Conservation (phyloP, 2,113 vertebrate genomes). For the Talpa occidentalis region DNA sequence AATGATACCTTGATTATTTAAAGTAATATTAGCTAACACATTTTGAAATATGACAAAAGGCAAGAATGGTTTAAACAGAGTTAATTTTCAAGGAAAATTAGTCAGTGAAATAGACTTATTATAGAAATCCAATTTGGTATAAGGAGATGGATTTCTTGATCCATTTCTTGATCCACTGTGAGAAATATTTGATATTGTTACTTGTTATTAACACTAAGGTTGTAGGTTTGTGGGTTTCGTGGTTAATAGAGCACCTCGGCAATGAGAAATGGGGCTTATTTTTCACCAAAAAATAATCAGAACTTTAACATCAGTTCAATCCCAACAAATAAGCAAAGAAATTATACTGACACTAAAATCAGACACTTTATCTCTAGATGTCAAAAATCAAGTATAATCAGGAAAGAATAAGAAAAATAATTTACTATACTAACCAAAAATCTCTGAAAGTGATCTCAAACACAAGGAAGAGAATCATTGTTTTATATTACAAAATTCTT, state of each 20-base stretch:
- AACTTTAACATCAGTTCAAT: slow-evolving; percentile 54
- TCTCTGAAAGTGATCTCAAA: slow-evolving; percentile 30
- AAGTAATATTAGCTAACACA: slow-evolving; percentile 80
- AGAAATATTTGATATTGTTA: slow-evolving; percentile 38
- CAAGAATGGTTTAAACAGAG: slow-evolving; percentile 76
- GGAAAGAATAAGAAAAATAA: slow-evolving; percentile 46
- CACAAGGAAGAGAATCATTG: background rate
- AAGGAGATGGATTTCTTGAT: slow-evolving; percentile 58
- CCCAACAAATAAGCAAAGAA: slow-evolving; percentile 34
- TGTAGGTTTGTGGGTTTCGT: background rate
- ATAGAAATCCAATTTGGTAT: slow-evolving; percentile 66
- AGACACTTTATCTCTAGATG: background rate
- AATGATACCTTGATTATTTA: slow-evolving; percentile 82
- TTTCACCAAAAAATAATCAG: background rate
- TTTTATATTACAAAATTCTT: slow-evolving; percentile 44
- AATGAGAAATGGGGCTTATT: slow-evolving; percentile 42
- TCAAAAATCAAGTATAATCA: slow-evolving; percentile 51
- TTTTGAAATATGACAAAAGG: slow-evolving; percentile 83
- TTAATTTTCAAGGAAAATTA: slow-evolving; percentile 78
- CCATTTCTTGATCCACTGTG: slow-evolving; percentile 24
- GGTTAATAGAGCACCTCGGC: background rate
- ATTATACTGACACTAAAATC: background rate
- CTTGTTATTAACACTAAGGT: slow-evolving; percentile 48
- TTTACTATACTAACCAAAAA: slow-evolving; percentile 31
- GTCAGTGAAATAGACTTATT: slow-evolving; percentile 63